These are phyloP conservation scores for Ophion costatus DNA, from an alignment of 2,888 invertebrate species.

Conservation along the genomic window DNA sequence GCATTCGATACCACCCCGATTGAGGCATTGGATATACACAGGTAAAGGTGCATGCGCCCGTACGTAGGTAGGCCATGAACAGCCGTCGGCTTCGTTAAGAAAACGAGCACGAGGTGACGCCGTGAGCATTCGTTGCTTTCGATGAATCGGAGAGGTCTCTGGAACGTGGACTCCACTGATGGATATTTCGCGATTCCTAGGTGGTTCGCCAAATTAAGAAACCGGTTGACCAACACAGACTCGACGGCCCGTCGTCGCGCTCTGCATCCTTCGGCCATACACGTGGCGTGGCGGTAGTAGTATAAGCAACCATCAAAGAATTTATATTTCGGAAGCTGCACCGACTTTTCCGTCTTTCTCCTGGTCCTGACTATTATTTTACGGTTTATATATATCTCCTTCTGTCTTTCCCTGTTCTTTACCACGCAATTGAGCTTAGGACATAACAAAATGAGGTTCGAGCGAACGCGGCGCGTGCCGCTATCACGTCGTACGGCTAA, in stretches of 20 bases:
- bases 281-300: neutral
- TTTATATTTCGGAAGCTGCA: constrained; percentile 31
- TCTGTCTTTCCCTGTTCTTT: neutral
- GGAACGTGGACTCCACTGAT: constrained; percentile 52
- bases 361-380: neutral
- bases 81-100: constrained; percentile 47
- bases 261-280: constrained; percentile 25
- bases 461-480: constrained; percentile 45
- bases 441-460: constrained; percentile 54
- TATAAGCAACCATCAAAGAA: neutral
- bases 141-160: constrained; percentile 38
- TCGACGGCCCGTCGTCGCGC: constrained; percentile 32
- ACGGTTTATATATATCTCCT: neutral
- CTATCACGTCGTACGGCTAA: constrained; percentile 31
- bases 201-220: constrained; percentile 73
- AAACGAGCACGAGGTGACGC: constrained; percentile 59
- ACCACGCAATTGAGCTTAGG: constrained; percentile 43
- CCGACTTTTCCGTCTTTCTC: constrained; percentile 10
- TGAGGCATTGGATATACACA: neutral
- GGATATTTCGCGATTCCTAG: constrained; percentile 59
- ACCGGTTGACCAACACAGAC: constrained; percentile 74
- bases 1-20: neutral
- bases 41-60: neutral
- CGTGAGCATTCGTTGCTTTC: constrained; percentile 33
- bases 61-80: constrained; percentile 5